Conservation (phyloP, 1,140 invertebrate genomes). For the Limonius californicus region DNA sequence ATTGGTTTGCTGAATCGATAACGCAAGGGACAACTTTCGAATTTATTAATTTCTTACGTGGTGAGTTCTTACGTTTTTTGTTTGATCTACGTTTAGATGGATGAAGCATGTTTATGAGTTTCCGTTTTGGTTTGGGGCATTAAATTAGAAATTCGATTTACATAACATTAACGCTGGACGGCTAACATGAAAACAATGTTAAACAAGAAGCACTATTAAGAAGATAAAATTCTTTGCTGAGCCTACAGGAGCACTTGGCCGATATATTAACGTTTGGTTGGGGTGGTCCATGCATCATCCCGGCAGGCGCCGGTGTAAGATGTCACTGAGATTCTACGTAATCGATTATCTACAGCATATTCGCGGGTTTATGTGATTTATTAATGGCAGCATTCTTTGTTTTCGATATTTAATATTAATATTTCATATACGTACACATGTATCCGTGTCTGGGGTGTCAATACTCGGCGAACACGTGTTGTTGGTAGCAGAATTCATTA, state of each 20-base stretch:
- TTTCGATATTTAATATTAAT: background rate
- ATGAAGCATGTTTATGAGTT: no score
- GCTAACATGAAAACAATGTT: no score
- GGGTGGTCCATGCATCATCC: slow-evolving; percentile 28
- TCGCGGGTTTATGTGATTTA: background rate
- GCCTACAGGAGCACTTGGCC: slow-evolving; percentile 10
- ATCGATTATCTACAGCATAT: slow-evolving; percentile 23
- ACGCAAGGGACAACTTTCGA: background rate
- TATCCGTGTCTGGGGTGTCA: background rate
- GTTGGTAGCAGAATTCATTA: no score
- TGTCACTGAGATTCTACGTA: slow-evolving; percentile 19
- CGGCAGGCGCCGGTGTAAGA: slow-evolving; percentile 26
- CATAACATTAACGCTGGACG: no score
- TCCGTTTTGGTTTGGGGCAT: no score
- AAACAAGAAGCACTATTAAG: no score
- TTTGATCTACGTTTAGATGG: no score
- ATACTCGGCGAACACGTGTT: no score
- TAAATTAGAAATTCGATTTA: no score
- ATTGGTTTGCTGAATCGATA: slow-evolving; percentile 31
- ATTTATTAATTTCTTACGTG: background rate
- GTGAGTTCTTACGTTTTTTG: no score
- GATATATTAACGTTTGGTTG: slow-evolving; percentile 8
- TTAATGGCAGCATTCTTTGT: background rate
- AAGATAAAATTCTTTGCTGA: background rate
- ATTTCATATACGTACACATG: background rate